Base-by-base conservation (phyloP, 2,888 invertebrate species). In the Nomada fucata region DNA sequence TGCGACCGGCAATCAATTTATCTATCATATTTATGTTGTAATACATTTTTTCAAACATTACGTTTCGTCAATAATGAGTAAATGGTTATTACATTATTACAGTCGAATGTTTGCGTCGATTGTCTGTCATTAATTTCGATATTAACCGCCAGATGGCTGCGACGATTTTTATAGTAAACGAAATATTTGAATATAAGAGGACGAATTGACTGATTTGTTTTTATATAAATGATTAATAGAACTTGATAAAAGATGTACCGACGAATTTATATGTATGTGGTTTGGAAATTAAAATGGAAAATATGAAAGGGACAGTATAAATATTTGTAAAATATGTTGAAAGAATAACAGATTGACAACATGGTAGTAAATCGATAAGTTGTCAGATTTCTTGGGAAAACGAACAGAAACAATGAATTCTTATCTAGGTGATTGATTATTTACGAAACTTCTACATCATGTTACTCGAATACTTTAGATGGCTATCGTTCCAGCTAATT, bases 391-490 rank as follows among this genome's bases (percentile, higher is more conserved):
- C 15, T 13, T 15, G 20, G 10, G 23, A 7, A 63, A 42, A 44
- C 44, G 3, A 7, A 18, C 42, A 2, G 36, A 67, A 60, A 65
- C 1, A 47, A 67, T 13, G 44, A 18, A 73, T 7, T 7, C 20
- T 60, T 61, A 53, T 47, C 74, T 5, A 47, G 0, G 7, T 23
- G 18, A 67, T 67, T 50, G 65, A 73, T 73, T 73, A 73, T 74
- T 60, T 67, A 60, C 10, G 9, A 13, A 15, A 20, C 20, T 61
- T 67, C 36, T 75, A 5, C 18, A 36, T 67, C n/a, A 15, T 20
- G n/a, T 52, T 70, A 18, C 23, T 55, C 18, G 23, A 52, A 73
- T 55, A 29, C 57, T 47, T 23, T 7, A 61, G 29, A 67, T 67
- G 10, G n/a, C 13, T 61, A 60, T 52, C 55, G 18, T 47, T 36